Percentiles rank a stretch among this genome's conserved stretches.
These are phyloP conservation scores for Pammene fasciana DNA, from an alignment of 2,888 invertebrate species.

Conservation along the genomic window DNA sequence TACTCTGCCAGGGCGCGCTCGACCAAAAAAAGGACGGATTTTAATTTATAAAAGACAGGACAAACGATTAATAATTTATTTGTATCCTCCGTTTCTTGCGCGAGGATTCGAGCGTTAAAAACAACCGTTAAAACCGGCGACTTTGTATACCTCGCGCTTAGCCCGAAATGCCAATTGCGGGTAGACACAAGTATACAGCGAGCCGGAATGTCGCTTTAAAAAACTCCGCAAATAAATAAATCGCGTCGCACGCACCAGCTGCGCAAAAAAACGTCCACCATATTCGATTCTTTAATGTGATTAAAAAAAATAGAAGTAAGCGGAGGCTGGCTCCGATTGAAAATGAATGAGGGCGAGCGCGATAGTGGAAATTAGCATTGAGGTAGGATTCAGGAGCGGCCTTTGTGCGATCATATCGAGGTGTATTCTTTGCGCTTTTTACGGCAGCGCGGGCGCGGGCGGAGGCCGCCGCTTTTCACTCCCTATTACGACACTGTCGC, in stretches of 20 bases:
- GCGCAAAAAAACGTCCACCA: conserved; percentile 77
- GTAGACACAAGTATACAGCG: conserved; percentile 83
- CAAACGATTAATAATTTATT: conserved; percentile 84
- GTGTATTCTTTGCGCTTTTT: conserved; percentile 84
- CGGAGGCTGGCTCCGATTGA: conserved; percentile 80
- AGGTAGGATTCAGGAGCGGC: conserved; percentile 81
- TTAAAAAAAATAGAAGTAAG: conserved; percentile 80
- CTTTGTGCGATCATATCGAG: conserved; percentile 84
- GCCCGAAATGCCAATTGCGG: conserved; percentile 83
- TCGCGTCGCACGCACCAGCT: conserved; percentile 80
- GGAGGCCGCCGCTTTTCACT: conserved; percentile 67
- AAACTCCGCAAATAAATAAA: conserved; percentile 83
- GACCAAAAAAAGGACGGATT: conserved; percentile 78
- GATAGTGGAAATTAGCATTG: conserved; percentile 85
- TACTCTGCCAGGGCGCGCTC: conserved; percentile 63
- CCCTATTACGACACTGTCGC: conserved; percentile 77
- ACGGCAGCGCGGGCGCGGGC: conserved; percentile 64
- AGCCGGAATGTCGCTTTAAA: conserved; percentile 82
- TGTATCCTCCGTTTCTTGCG: conserved; percentile 80
- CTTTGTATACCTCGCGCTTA: conserved; percentile 82
- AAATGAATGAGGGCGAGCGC: conserved; percentile 83
- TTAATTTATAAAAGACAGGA: conserved; percentile 84
- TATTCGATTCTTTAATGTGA: conserved; percentile 84
- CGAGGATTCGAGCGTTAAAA: conserved; percentile 80
- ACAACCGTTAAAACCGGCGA: conserved; percentile 82